Conservation (phyloP, 2,797 vertebrate species). For the Phataginus tetradactyla region DNA sequence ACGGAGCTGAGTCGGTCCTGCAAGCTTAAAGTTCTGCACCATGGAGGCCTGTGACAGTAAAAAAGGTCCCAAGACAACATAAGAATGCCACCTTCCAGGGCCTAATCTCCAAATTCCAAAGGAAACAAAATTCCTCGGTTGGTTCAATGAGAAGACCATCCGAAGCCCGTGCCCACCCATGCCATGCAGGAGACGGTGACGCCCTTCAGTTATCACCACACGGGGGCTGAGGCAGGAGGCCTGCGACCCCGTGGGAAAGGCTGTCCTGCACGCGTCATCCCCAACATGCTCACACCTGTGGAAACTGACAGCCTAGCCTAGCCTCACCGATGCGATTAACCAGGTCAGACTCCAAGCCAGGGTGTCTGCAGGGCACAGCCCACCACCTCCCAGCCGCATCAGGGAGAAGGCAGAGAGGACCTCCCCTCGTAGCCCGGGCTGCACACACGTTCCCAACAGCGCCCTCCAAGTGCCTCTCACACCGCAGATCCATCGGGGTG, state of each 20-base stretch:
- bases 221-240: background rate
- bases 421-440: rapidly evolving
- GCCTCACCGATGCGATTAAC: background rate
- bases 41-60: background rate
- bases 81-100: rapidly evolving
- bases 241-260: background rate
- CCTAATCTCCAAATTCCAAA: background rate
- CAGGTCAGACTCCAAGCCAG: background rate
- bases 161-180: background rate
- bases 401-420: background rate
- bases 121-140: background rate
- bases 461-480: background rate
- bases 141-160: background rate
- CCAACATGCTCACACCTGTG: background rate
- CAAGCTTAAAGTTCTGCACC: too few relatives aligned
- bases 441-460: rapidly evolving
- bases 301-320: background rate
- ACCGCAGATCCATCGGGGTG: rapidly evolving
- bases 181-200: background rate
- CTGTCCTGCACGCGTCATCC: rapidly evolving
- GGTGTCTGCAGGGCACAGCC: too few relatives aligned
- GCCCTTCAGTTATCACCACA: rapidly evolving
- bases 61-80: background rate
- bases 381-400: too few relatives aligned
- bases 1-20: background rate